phyloP scores from a whole-genome alignment of 2,797 vertebrate species.

The Crocidura indochinensis region DNA sequence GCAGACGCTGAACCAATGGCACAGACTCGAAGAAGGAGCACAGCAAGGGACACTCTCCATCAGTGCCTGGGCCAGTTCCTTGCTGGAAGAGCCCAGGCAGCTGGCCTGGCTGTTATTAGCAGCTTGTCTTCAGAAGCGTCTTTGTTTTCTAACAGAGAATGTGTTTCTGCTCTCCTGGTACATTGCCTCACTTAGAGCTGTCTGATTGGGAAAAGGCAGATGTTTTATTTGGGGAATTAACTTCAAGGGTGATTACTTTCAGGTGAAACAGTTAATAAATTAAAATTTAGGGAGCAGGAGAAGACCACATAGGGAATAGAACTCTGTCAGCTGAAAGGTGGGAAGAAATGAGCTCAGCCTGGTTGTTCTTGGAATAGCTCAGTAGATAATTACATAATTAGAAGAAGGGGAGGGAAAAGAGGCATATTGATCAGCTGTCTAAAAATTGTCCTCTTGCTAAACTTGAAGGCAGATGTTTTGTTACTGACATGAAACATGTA shows the following conservation, averaged over 20 bases:
- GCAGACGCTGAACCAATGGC: constrained; percentile 49
- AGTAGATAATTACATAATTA: constrained; percentile 89
- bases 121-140: constrained; percentile 80
- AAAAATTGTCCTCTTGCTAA: constrained; percentile 76
- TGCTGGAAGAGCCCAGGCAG: constrained; percentile 55
- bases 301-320: constrained; percentile 80
- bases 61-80: too few relatives aligned
- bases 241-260: constrained; percentile 88
- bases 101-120: constrained; percentile 36
- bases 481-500: constrained; percentile 70
- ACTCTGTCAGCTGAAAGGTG: constrained; percentile 75
- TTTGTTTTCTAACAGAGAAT: constrained; percentile 83
- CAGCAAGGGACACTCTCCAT: too few relatives aligned
- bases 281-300: constrained; percentile 88
- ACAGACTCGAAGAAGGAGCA: constrained; percentile 32
- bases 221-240: constrained; percentile 89
- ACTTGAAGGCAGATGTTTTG: constrained; percentile 62
- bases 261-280: constrained; percentile 90
- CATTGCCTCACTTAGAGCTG: constrained; percentile 87
- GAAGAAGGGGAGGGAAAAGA: constrained; percentile 63
- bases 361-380: constrained; percentile 77
- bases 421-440: constrained; percentile 87
- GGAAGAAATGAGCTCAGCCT: constrained; percentile 56
- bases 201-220: constrained; percentile 88
- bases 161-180: constrained; percentile 84